Conservation (phyloP, 2,113 vertebrate species). For the Myanophis thanlyinensis region DNA sequence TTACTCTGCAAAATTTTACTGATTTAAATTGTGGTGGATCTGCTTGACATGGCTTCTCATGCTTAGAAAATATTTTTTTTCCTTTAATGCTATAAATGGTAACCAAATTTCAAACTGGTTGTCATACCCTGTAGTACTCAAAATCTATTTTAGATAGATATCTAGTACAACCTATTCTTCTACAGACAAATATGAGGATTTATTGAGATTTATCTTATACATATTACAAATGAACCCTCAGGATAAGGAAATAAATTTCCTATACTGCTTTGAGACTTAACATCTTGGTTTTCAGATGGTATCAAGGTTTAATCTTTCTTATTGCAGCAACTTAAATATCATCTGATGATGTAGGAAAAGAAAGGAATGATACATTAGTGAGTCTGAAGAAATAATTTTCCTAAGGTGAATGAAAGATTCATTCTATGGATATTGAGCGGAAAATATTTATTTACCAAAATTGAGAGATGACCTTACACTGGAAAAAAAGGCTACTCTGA, state of each 20-base stretch:
- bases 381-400: background rate
- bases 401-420: constrained; percentile 24
- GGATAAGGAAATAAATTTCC: constrained; percentile 53
- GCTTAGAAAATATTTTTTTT: background rate
- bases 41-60: background rate
- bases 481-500: constrained; percentile 31
- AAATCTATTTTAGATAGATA: background rate
- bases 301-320: constrained; percentile 55
- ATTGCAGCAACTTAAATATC: constrained; percentile 40
- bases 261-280: constrained; percentile 50
- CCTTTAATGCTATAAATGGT: constrained; percentile 9
- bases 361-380: constrained; percentile 50
- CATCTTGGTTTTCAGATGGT: constrained; percentile 55
- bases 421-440: constrained; percentile 35
- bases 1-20: constrained; percentile 16
- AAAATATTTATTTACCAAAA: constrained; percentile 13
- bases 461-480: constrained; percentile 15
- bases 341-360: constrained; percentile 37
- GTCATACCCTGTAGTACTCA: constrained; percentile 30
- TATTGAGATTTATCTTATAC: constrained; percentile 49
- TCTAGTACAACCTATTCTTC: background rate
- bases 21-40: background rate
- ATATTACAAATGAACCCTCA: constrained; percentile 47
- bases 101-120: constrained; percentile 20
- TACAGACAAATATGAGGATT: constrained; percentile 38